phyloP scores from a whole-genome alignment of 2,888 invertebrate genomes.

The Polyommatus iphigenia region DNA sequence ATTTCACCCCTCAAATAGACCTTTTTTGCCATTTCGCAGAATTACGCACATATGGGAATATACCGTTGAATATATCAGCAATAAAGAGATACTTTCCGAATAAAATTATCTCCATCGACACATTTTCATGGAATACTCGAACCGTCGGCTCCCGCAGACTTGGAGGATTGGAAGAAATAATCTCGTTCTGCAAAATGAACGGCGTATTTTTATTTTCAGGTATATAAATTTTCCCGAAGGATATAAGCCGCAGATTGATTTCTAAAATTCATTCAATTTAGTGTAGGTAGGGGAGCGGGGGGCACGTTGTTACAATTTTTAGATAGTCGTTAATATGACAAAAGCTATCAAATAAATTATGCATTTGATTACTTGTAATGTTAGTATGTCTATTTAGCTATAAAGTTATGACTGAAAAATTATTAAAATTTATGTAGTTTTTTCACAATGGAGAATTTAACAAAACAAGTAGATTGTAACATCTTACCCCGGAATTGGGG shows the following conservation, averaged over 20 bases:
- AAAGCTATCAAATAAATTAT: too few relatives aligned
- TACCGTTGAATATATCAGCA: conserved; percentile 80
- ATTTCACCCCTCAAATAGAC: conserved; percentile 81
- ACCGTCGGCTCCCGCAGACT: neutral
- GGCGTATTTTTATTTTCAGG: neutral
- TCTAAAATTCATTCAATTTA: neutral
- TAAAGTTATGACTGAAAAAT: too few relatives aligned
- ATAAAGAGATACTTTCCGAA: conserved; percentile 77
- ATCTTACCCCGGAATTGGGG: too few relatives aligned
- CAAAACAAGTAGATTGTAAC: too few relatives aligned
- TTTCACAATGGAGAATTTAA: too few relatives aligned
- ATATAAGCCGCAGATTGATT: neutral
- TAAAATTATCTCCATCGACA: conserved; percentile 77
- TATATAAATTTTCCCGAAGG: neutral
- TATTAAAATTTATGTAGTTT: too few relatives aligned
- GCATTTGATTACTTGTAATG: too few relatives aligned
- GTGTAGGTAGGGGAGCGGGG: too few relatives aligned
- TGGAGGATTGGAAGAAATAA: neutral
- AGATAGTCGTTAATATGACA: too few relatives aligned
- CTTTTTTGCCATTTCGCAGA: conserved; percentile 80
- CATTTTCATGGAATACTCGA: conserved; percentile 56
- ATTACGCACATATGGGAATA: conserved; percentile 81
- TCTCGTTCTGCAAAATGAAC: neutral
- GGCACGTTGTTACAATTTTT: too few relatives aligned
- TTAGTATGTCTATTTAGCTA: too few relatives aligned